Evolutionary conservation across 2,113 vertebrate species (phyloP).

Genomic region (Chionis minor): DNA sequence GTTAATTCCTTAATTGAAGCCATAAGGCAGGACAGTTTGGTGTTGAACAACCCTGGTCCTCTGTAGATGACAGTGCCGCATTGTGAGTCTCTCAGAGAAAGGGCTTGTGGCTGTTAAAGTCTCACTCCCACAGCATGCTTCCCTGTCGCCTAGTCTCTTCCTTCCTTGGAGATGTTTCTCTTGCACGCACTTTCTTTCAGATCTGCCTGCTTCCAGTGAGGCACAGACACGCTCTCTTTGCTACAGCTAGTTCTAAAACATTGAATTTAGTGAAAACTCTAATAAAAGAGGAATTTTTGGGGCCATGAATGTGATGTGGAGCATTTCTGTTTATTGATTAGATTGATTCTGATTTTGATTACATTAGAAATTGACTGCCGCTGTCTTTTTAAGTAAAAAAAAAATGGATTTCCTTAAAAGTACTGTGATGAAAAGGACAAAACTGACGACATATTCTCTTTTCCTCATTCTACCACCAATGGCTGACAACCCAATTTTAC

Average conservation of each 20-base stretch:
- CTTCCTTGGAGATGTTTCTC: neutral
- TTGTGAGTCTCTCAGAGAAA: neutral
- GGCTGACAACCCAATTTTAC: neutral
- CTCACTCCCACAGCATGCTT: neutral
- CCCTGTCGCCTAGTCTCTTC: neutral
- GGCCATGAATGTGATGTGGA: neutral
- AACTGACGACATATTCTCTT: neutral
- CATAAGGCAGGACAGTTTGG: neutral
- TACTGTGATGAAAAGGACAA: neutral
- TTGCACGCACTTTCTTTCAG: neutral
- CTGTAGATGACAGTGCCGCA: neutral
- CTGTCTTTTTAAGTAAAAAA: neutral
- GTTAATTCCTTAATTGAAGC: neutral
- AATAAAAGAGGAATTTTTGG: neutral
- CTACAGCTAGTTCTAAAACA: neutral
- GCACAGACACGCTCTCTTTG: fast-evolving
- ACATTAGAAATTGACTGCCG: neutral
- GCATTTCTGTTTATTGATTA: neutral
- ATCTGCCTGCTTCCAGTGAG: neutral
- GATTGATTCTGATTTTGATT: neutral
- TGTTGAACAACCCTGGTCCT: neutral
- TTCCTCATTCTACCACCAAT: neutral
- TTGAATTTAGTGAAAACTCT: neutral
- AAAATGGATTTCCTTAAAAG: neutral
- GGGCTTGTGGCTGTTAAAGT: neutral